phyloP scores from a whole-genome alignment of 2,797 vertebrate species.

The Antrozous pallidus region DNA sequence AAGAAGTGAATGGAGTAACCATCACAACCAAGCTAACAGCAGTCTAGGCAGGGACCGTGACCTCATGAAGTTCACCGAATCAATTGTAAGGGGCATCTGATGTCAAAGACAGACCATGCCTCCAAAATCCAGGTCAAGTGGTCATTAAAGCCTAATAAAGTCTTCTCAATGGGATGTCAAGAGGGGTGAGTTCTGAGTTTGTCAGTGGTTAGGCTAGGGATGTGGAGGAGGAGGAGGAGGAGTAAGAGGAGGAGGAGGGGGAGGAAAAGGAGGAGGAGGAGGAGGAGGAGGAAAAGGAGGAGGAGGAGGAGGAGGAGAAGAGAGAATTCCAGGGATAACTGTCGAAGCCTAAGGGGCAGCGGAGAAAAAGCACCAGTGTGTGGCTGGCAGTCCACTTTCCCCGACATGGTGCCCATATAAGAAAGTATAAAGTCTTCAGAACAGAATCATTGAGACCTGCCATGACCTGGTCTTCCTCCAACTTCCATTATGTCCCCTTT shows the following conservation, averaged over 20 bases:
- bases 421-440: neutral
- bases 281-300: neutral
- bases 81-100: neutral
- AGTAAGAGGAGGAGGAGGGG: too few species aligned
- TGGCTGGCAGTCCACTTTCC: neutral
- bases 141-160: neutral
- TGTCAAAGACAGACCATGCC: neutral
- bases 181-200: neutral
- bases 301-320: neutral
- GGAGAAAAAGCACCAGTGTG: neutral
- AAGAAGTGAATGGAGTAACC: neutral
- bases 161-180: neutral
- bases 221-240: neutral
- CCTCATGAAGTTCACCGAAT: neutral
- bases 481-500: neutral
- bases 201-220: neutral
- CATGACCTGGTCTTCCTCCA: neutral
- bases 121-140: neutral
- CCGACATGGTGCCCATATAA: neutral
- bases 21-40: neutral
- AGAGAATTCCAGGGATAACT: neutral
- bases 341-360: accelerated
- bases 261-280: neutral
- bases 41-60: accelerated
- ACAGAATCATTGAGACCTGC: neutral